phyloP scores from a whole-genome alignment of 1,140 invertebrate genomes.

The Platorchestia sp. region DNA sequence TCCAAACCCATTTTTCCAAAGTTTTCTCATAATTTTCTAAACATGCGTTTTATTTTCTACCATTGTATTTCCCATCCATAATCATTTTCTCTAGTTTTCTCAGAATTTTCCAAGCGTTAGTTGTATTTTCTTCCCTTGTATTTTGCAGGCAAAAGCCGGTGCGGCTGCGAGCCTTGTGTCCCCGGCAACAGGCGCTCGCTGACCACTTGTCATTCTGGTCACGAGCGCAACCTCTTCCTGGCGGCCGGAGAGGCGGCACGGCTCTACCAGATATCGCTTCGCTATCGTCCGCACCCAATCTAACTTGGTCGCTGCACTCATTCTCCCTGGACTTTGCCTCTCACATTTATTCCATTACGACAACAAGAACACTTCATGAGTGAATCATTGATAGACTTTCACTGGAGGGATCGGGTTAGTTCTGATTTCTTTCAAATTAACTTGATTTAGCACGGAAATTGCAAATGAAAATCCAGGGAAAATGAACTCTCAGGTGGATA shows the following conservation, averaged over 20 bases:
- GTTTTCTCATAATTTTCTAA: neutral
- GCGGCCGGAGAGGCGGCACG: neutral
- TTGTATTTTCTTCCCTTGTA: neutral
- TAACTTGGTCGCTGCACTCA: neutral
- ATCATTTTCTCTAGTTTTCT: no score
- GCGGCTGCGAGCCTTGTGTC: neutral
- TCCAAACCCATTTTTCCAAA: no score
- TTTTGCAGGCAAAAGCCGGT: neutral
- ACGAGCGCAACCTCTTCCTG: neutral
- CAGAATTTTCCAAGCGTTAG: neutral
- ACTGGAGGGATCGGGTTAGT: neutral
- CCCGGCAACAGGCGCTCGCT: neutral
- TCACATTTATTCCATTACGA: neutral
- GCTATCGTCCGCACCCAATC: conserved; percentile 23
- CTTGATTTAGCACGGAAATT: no score
- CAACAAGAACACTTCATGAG: neutral
- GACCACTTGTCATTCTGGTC: conserved; percentile 32
- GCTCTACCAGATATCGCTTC: neutral
- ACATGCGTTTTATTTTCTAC: no score
- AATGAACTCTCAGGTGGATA: no score
- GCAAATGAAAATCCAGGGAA: no score
- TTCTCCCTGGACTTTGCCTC: neutral
- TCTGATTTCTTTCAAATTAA: no score
- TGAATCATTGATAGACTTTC: neutral
- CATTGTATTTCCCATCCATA: no score